Evolutionary conservation across 2,113 vertebrate species (phyloP).

Genomic region (Synchiropus splendidus): DNA sequence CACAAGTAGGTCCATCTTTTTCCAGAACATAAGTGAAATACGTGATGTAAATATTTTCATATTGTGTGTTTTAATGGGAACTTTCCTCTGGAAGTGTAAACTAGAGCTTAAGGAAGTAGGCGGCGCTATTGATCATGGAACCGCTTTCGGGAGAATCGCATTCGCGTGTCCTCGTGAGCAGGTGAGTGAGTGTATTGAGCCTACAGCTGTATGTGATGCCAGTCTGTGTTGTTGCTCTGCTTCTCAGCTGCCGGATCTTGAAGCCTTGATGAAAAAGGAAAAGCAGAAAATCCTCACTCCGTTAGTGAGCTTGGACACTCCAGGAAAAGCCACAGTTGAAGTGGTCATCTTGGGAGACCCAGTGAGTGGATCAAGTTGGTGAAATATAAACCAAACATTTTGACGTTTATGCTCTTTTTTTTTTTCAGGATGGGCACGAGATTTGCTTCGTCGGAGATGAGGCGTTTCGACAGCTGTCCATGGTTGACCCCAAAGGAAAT

Average conservation of each 20-base stretch:
- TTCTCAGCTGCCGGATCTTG: slow-evolving; percentile 74
- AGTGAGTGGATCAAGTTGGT: slow-evolving; percentile 65
- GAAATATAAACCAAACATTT: background rate
- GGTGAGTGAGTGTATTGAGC: slow-evolving; percentile 46
- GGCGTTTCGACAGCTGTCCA: slow-evolving; percentile 84
- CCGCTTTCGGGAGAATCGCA: slow-evolving; percentile 88
- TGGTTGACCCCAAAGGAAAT: slow-evolving; percentile 73
- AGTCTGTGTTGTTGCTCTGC: slow-evolving; percentile 3
- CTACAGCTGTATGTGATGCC: too few relatives aligned
- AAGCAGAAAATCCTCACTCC: slow-evolving; percentile 85
- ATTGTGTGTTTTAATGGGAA: background rate
- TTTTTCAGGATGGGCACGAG: slow-evolving; percentile 82
- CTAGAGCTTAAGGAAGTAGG: slow-evolving; percentile 74
- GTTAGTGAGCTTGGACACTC: slow-evolving; percentile 88
- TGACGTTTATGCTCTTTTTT: slow-evolving; percentile 3
- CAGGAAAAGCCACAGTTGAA: slow-evolving; percentile 93
- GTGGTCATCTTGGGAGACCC: slow-evolving; percentile 92
- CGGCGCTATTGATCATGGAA: slow-evolving; percentile 74
- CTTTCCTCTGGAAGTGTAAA: slow-evolving; percentile 71
- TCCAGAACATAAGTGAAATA: background rate
- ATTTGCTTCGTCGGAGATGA: slow-evolving; percentile 96
- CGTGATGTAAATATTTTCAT: background rate
- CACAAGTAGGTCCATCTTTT: slow-evolving; percentile 67
- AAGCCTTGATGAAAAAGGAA: slow-evolving; percentile 81
- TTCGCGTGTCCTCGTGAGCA: slow-evolving; percentile 87